Evolutionary conservation across 2,113 vertebrate genomes (phyloP), one percentile per base, ranked within the genome.

Genomic region (Accipiter virgatus): DNA sequence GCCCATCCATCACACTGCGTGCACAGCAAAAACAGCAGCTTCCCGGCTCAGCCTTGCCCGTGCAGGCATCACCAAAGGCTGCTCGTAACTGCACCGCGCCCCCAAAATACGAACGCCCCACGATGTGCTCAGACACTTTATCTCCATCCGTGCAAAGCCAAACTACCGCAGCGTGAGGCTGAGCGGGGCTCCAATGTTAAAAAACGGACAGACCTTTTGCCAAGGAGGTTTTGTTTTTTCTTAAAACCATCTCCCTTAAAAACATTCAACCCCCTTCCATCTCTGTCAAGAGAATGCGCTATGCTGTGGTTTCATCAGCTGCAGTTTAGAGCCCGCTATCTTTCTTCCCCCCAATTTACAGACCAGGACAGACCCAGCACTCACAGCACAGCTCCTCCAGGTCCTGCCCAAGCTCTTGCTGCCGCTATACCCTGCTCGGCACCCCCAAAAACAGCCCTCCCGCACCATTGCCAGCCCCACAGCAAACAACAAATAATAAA

Each of bases 281-380:
- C 11, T 19, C 68, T 29, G 42, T 5, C 19, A 50, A n/a, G 70
- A 45, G 42, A 81, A 74, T 53, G 38, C 0, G 0, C 38, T 14
- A 4, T 0, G 14, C 29, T 52, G 61, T n/a, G 5, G 31, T 47
- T 45, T 16, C 47, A 52, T 7, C 11, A 55, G 56, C 25, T 40
- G 75, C 52, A 83, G 32, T 16, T 55, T 16, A 26, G 59, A 84
- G 59, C 26, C 27, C 0, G 0, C 23, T 26, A 3, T 23, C 36
- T 40, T 74, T 53, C 59, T 45, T 26, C 17, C 22, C 34, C 15
- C 15, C 26, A 2, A 2, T 15, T 32, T 34, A 5, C 0, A 34
- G 18, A 22, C 6, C 1, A 0, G 45, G 40, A 78, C 0, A 0
- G 38, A 74, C 34, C 27, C 62, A 43, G 38, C 14, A 8, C 7